Base-by-base conservation (phyloP, 1,140 invertebrate genomes). In the Pemphigus obesinymphae region DNA sequence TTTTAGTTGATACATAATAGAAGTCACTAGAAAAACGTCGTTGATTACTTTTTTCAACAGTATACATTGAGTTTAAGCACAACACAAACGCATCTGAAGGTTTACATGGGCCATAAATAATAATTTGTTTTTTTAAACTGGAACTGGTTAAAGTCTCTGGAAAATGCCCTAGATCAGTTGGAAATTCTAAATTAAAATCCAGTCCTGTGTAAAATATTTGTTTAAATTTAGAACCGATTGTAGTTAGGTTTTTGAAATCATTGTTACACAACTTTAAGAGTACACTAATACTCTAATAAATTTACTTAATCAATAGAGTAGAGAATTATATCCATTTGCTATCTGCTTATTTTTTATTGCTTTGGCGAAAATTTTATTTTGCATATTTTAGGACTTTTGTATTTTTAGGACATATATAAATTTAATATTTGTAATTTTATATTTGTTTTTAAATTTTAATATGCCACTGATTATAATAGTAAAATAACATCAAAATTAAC, bases 51-150 rank as follows among this genome's bases (percentile, higher is more conserved):
- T 68, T 68, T 37, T n/a, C 37, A 68, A 40, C 34, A 61, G 55
- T 61, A 68, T 20, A 7, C 31, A 37, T 37, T 37, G 66, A n/a
- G 7, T 37, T 68, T 37, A 34, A 43, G n/a, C 37, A 37, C 10
- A 37, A 34, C 20, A 43, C 4, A 68, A 23, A 68, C 2, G 40
- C n/a, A 40, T 37, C 23, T 23, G 20, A 40, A 40, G 66, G 66
- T 43, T 70, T 70, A 43, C 66, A 70, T 70, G 66, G 66, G 8
- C 37, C 66, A 70, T 40, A 70, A 11, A 23, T 26, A 40, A 70
- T 37, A 70, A 70, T 70, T 43, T 70, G 20, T 68, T 43, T 70
- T 70, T 70, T 70, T 70, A 26, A 70, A 43, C 40, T 43, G 8
- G 13, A 70, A 70, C 23, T 43, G 4, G 66, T 43, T 40, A 70